Evolutionary conservation across 1,140 invertebrate genomes (phyloP).

Genomic region (Listronotus bonariensis): DNA sequence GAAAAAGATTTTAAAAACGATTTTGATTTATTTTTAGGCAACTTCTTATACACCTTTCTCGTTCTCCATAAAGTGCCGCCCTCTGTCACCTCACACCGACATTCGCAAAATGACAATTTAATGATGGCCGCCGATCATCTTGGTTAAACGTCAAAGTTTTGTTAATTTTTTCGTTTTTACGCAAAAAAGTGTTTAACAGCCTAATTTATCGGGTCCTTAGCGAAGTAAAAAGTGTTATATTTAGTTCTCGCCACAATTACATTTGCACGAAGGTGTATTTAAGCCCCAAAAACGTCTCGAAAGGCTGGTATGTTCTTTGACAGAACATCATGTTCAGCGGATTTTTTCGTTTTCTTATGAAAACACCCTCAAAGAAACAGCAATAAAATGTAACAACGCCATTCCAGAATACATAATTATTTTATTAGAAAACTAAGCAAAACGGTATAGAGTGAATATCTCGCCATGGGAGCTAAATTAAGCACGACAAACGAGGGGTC

Average conservation of each 20-base stretch:
- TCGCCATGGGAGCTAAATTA: conserved; percentile 78
- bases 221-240: background rate
- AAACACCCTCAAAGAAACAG: conserved; percentile 11
- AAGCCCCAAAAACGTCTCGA: background rate
- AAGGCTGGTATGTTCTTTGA: conserved; percentile 9
- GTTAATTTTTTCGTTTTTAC: conserved; percentile 19
- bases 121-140: conserved; percentile 9
- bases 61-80: no score
- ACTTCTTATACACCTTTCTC: no score
- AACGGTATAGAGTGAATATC: background rate
- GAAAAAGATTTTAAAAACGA: no score
- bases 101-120: conserved; percentile 11
- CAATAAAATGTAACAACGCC: conserved; percentile 26
- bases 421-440: conserved; percentile 6
- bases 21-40: no score
- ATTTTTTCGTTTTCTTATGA: conserved; percentile 22
- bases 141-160: conserved; percentile 9
- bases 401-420: conserved; percentile 6
- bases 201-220: background rate
- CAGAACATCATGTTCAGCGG: conserved; percentile 7
- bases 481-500: conserved; percentile 73
- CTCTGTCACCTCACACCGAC: no score
- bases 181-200: conserved; percentile 5
- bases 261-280: conserved; percentile 1
- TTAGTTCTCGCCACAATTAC: background rate